Conservation (phyloP, 2,797 vertebrate genomes). For the Rhadinocentrus ornatus region DNA sequence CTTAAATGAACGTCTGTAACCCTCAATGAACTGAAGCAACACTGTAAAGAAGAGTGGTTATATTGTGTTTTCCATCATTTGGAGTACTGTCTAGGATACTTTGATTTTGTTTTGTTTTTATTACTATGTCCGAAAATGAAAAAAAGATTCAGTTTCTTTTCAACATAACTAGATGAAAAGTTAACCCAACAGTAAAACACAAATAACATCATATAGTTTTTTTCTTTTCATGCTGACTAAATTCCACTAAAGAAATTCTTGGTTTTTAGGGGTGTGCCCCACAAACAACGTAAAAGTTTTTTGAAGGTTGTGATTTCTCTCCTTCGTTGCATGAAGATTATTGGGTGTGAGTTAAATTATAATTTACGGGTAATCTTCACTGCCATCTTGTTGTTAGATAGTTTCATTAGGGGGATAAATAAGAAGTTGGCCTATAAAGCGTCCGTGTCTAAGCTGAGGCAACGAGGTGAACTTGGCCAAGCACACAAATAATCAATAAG, state of each 20-base stretch:
- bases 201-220: too few relatives aligned
- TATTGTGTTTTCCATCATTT: too few relatives aligned
- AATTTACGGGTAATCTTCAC: background rate
- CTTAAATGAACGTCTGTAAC: background rate
- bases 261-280: too few relatives aligned
- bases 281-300: background rate
- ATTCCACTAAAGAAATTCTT: too few relatives aligned
- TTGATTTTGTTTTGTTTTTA: too few relatives aligned
- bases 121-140: too few relatives aligned
- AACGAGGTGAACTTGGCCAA: constrained; percentile 38
- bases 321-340: constrained; percentile 5
- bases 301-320: constrained; percentile 13
- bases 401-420: constrained; percentile 51
- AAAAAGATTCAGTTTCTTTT: too few relatives aligned
- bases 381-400: constrained; percentile 13
- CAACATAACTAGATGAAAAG: too few relatives aligned
- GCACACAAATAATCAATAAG: constrained; percentile 64
- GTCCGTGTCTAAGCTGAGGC: constrained; percentile 34
- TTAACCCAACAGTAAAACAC: too few relatives aligned
- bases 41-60: background rate
- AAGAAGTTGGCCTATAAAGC: constrained; percentile 30
- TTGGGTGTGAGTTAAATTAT: constrained; percentile 19
- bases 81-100: too few relatives aligned
- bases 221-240: too few relatives aligned
- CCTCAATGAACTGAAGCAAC: background rate